Base-by-base conservation (phyloP, 2,113 vertebrate genomes). In the Epinephelus fuscoguttatus region DNA sequence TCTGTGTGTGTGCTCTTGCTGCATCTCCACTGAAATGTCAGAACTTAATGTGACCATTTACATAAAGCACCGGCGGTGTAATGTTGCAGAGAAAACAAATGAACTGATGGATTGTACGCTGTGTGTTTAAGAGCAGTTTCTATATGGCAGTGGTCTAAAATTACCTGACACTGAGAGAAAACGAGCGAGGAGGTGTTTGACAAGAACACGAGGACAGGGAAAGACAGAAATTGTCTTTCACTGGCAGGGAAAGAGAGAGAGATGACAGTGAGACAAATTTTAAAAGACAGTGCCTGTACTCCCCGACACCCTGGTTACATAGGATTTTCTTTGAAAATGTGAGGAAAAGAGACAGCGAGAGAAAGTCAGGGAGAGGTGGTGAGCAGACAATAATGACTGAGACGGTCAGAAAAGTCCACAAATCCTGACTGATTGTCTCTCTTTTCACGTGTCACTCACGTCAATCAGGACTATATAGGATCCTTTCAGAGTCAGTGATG, bases 381-480 rank as follows among this genome's bases (percentile, higher is more conserved):
- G 81, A 84, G 81, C 72, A 42, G 72, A 56, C 37, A 45, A 78
- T 81, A 75, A 89, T 85, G 86, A 81, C 76, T 30, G 66, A 81
- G 74, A 75, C 64, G 53, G 76, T 57, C 79, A 68, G 82, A 69
- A 70, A 74, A 87, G 68, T 88, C 63, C 76, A 84, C 66, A 69
- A 50, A 80, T 79, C 57, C 75, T 61, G 19, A 42, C 56, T 62
- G 53, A 59, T 62, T 73, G 80, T 83, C 75, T 52, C 57, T 82
- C 8, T 42, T 78, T 78, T 63, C 40, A 66, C 5, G 21, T 80
- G 72, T 37, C 75, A 66, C 30, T 80, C 67, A 18, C 8, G 52
- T 15, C 77, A 18, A 61, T 86, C 78, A 63, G 25, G 18, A 18
- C 50, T 18, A 1, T 18, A 4, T 2, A 55, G 64, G 37, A 49